A percentile compares a stretch with the other conserved stretches of the same genome.
Evolutionary conservation across 2,888 invertebrate species (phyloP).

Genomic region (Melipona bicolor): DNA sequence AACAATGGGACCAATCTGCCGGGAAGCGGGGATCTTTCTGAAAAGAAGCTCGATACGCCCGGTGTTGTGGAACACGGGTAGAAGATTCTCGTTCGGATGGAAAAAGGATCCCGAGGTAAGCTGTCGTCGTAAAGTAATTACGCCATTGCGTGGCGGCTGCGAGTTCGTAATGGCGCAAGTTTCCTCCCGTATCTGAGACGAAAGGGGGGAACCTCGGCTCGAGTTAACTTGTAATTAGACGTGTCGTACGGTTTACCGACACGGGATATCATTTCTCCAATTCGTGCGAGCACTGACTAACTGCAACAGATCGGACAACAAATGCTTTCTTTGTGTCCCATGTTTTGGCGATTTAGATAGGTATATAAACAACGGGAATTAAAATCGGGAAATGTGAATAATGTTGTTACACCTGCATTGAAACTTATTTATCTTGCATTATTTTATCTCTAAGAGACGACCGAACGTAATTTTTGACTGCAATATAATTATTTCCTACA

Average conservation of each 20-base stretch:
- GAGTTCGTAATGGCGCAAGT: slow-evolving; percentile 44
- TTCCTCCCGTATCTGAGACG: slow-evolving; percentile 25
- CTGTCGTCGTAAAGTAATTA: slow-evolving; percentile 39
- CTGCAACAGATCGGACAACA: too few relatives aligned
- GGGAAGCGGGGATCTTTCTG: neutral
- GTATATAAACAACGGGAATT: too few relatives aligned
- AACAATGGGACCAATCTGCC: neutral
- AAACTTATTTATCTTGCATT: too few relatives aligned
- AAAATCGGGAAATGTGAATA: too few relatives aligned
- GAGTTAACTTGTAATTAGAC: slow-evolving; percentile 53
- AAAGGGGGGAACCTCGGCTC: slow-evolving; percentile 5
- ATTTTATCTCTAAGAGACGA: too few relatives aligned
- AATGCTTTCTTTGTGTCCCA: too few relatives aligned
- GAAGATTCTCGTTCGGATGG: slow-evolving; percentile 7
- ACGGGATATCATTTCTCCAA: neutral
- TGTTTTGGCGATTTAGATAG: too few relatives aligned
- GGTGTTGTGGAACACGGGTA: neutral
- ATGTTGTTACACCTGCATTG: too few relatives aligned
- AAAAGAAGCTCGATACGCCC: neutral
- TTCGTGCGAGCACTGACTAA: neutral
- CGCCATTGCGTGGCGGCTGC: slow-evolving; percentile 37
- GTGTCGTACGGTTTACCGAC: slow-evolving; percentile 35
- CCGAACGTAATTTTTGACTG: too few relatives aligned
- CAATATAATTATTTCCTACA: too few relatives aligned
- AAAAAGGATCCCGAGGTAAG: slow-evolving; percentile 1